Percentiles rank a stretch among this genome's conserved stretches.
phyloP scores from a whole-genome alignment of 2,113 vertebrate genomes.

The Larimichthys crocea region DNA sequence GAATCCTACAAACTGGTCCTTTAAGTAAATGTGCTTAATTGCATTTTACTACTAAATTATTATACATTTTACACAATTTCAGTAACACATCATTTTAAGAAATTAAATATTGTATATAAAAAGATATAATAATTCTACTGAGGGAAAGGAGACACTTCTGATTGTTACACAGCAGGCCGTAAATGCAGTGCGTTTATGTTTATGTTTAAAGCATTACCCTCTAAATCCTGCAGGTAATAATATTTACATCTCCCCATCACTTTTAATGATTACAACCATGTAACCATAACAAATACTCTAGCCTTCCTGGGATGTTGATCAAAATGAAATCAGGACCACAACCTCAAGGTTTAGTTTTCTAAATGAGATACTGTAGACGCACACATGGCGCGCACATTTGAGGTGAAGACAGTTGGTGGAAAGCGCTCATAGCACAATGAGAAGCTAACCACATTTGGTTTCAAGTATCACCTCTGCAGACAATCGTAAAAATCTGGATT shows the following conservation, averaged over 20 bases:
- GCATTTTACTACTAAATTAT: neutral
- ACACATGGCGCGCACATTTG: slow-evolving; percentile 77
- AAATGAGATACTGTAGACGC: slow-evolving; percentile 57
- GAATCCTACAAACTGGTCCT: too few relatives aligned
- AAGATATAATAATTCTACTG: neutral
- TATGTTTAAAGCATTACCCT: slow-evolving; percentile 60
- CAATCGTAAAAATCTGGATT: slow-evolving; percentile 30
- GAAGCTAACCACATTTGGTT: slow-evolving; percentile 54
- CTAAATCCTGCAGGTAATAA: slow-evolving; percentile 70
- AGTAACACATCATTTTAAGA: neutral
- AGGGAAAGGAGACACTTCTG: neutral
- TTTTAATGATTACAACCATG: slow-evolving; percentile 64
- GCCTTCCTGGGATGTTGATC: slow-evolving; percentile 64
- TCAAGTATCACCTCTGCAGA: slow-evolving; percentile 52
- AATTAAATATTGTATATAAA: neutral
- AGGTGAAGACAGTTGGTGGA: slow-evolving; percentile 46
- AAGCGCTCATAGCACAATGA: slow-evolving; percentile 36
- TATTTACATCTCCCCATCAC: slow-evolving; percentile 73
- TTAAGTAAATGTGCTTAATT: too few relatives aligned
- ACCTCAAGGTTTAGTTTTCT: slow-evolving; percentile 65
- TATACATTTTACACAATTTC: neutral
- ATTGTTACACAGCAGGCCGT: neutral
- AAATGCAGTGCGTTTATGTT: slow-evolving; percentile 46
- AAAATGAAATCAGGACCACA: slow-evolving; percentile 77
- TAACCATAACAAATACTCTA: slow-evolving; percentile 77